Conservation (phyloP, 2,888 invertebrate genomes). For the Colostygia pectinataria region DNA sequence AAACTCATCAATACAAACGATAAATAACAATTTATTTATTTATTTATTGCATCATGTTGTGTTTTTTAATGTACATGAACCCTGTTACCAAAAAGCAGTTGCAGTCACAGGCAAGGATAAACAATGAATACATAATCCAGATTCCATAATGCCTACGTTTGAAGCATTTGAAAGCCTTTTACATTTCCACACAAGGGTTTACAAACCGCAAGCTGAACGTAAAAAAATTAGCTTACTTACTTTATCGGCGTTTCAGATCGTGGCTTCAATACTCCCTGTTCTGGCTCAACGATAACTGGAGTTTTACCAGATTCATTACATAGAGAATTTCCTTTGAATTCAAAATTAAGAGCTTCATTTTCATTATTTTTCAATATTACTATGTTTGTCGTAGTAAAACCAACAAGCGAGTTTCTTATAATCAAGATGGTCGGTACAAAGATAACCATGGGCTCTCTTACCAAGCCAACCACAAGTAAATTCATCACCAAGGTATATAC, state of each 20-base stretch:
- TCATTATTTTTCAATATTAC: conserved; percentile 82
- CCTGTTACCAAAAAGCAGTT: too few species aligned
- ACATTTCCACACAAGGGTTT: too few species aligned
- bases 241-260: conserved; percentile 73
- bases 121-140: too few species aligned
- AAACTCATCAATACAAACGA: too few species aligned
- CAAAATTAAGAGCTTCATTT: conserved; percentile 72
- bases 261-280: conserved; percentile 73
- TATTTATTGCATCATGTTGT: too few species aligned
- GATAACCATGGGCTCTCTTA: conserved; percentile 84
- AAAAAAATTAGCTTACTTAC: conserved; percentile 73
- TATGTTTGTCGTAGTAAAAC: conserved; percentile 69
- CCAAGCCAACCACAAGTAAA: conserved; percentile 85
- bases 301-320: conserved; percentile 80
- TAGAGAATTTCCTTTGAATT: conserved; percentile 79
- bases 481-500: conserved; percentile 78
- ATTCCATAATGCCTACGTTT: too few species aligned
- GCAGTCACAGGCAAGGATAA: too few species aligned
- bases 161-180: too few species aligned
- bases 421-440: conserved; percentile 83
- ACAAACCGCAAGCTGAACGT: too few species aligned
- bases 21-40: not conserved
- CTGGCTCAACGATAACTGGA: conserved; percentile 75
- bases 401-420: conserved; percentile 84
- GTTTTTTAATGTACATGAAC: too few species aligned